phyloP scores from a whole-genome alignment of 2,888 invertebrate species.

The Scrobipalpa atriplicella region DNA sequence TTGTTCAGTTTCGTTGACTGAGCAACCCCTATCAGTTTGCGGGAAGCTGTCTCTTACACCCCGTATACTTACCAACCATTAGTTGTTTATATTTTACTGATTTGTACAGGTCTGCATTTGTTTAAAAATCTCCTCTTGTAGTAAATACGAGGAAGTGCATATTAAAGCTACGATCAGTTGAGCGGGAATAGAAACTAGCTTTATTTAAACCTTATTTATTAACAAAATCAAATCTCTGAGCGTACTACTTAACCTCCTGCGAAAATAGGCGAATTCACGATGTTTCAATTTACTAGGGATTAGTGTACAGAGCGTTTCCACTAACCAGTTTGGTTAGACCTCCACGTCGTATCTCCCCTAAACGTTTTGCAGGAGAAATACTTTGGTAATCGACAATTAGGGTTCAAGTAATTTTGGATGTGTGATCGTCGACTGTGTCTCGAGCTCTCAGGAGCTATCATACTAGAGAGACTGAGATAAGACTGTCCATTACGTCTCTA shows the following conservation, averaged over 20 bases:
- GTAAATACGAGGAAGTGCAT: neutral
- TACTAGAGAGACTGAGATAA: neutral
- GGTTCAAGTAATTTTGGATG: constrained; percentile 39
- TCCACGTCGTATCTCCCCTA: constrained; percentile 19
- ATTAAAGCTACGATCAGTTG: neutral
- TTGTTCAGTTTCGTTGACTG: too few species aligned
- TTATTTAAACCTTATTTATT: neutral
- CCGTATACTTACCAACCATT: too few species aligned
- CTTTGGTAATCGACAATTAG: constrained; percentile 26
- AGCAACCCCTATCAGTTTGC: too few species aligned
- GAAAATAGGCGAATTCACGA: constrained; percentile 43
- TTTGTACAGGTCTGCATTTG: too few species aligned
- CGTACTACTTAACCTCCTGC: constrained; percentile 35
- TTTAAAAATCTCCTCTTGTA: too few species aligned
- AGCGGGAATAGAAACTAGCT: neutral
- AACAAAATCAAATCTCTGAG: constrained; percentile 23
- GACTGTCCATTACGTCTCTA: constrained; percentile 1
- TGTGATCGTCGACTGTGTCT: constrained; percentile 40
- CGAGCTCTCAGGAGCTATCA: constrained; percentile 30
- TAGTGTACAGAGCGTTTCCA: constrained; percentile 43
- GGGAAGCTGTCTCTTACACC: too few species aligned
- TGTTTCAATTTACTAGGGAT: constrained; percentile 60
- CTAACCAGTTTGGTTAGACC: constrained; percentile 38
- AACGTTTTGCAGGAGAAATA: constrained; percentile 29
- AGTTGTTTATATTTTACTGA: too few species aligned